These are phyloP conservation scores for Cyprinus carpio DNA, from an alignment of 2,113 vertebrate genomes.

Conservation along the genomic window DNA sequence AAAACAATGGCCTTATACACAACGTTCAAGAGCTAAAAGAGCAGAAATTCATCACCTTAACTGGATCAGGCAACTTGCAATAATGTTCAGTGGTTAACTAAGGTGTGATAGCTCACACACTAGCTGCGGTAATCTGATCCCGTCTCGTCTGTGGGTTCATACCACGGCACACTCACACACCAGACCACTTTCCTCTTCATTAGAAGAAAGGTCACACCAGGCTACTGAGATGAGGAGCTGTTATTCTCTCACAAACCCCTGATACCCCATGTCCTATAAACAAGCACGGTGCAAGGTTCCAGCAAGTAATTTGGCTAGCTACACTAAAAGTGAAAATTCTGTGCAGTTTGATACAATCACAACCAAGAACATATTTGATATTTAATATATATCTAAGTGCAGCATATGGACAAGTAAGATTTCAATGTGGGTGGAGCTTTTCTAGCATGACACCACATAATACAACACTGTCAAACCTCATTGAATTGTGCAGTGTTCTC, in stretches of 20 bases:
- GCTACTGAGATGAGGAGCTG: slow-evolving; percentile 60
- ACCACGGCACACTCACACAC: slow-evolving; percentile 54
- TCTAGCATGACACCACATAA: not conserved
- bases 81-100: slow-evolving; percentile 52
- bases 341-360: not conserved
- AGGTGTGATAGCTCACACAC: slow-evolving; percentile 32
- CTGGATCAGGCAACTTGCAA: slow-evolving; percentile 39
- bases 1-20: not conserved
- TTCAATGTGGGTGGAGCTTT: not conserved
- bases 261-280: not conserved
- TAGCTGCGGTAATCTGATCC: slow-evolving; percentile 58
- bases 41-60: slow-evolving; percentile 5
- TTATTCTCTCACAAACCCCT: slow-evolving; percentile 19
- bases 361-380: not conserved
- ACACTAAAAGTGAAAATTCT: not conserved
- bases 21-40: not conserved
- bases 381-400: not conserved
- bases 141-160: slow-evolving; percentile 30
- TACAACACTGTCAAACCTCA: not conserved
- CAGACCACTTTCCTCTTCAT: slow-evolving; percentile 64
- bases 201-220: slow-evolving; percentile 61
- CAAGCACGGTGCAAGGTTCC: not conserved
- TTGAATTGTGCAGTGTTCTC: not conserved
- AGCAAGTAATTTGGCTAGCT: not conserved
- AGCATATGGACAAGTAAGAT: not conserved